A percentile compares a stretch with the other conserved stretches of the same genome.
These are phyloP conservation scores for Darevskia mixta DNA, from an alignment of 2,797 vertebrate species.

Conservation along the genomic window DNA sequence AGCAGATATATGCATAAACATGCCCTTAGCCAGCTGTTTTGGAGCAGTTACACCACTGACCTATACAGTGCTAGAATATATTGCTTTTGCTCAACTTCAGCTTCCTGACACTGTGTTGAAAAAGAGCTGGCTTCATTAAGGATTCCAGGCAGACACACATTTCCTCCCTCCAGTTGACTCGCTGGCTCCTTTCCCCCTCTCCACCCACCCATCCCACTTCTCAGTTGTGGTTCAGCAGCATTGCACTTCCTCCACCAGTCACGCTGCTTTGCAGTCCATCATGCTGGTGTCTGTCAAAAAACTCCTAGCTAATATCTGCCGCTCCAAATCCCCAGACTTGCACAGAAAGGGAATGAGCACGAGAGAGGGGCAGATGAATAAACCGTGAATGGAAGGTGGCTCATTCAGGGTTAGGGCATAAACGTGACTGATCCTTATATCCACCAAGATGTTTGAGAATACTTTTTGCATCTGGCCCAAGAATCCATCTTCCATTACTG, in stretches of 20 bases:
- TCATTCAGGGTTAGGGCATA: not conserved
- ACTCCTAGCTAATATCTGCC: slow-evolving; percentile 27
- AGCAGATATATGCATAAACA: not conserved
- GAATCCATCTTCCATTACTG: not conserved
- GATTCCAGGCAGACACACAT: slow-evolving; percentile 3
- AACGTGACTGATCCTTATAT: not conserved
- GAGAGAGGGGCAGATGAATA: not conserved
- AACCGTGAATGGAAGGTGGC: not conserved
- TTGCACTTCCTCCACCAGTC: not conserved
- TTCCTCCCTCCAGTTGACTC: slow-evolving; percentile 52
- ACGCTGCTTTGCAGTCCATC: slow-evolving; percentile 33
- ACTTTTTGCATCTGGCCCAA: not conserved
- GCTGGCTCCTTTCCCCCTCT: not conserved
- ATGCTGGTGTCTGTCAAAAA: slow-evolving; percentile 12
- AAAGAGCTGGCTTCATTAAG: accelerated
- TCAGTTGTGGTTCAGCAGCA: slow-evolving; percentile 47
- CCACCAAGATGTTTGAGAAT: not conserved
- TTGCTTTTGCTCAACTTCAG: not conserved
- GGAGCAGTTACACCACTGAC: accelerated
- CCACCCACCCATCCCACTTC: not conserved
- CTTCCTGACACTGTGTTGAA: not conserved
- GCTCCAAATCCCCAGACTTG: not conserved
- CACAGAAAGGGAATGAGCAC: not conserved
- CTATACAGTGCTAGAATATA: not conserved
- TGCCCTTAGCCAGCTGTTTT: not conserved